Conservation (phyloP, 1,140 invertebrate genomes). For the Heliothis virescens region DNA sequence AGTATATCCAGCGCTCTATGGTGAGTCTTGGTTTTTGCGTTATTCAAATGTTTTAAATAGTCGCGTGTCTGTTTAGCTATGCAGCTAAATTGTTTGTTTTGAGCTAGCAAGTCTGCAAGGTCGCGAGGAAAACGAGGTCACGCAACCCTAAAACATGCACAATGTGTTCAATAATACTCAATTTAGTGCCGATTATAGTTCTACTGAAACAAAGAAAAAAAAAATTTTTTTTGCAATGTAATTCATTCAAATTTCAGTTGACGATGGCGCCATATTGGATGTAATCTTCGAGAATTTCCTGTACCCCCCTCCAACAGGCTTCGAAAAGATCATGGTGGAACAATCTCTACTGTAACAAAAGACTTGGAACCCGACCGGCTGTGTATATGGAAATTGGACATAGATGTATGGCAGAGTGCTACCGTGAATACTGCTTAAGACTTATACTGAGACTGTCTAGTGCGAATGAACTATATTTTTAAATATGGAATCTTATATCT, state of each 20-base stretch:
- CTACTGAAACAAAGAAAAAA: too few relatives aligned
- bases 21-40: slow-evolving; percentile 86
- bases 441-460: slow-evolving; percentile 43
- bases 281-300: slow-evolving; percentile 96
- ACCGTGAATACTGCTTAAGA: slow-evolving; percentile 44
- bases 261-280: slow-evolving; percentile 98
- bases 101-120: background rate
- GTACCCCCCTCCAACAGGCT: slow-evolving; percentile 94
- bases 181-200: too few relatives aligned
- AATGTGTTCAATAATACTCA: background rate
- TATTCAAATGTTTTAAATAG: background rate
- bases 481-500: slow-evolving; percentile 17
- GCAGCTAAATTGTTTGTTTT: too few relatives aligned
- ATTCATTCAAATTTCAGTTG: slow-evolving; percentile 88
- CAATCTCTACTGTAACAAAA: slow-evolving; percentile 95
- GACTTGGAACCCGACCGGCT: slow-evolving; percentile 38
- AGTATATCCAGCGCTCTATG: slow-evolving; percentile 97
- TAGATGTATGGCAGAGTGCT: slow-evolving; percentile 47
- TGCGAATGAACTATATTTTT: slow-evolving; percentile 46
- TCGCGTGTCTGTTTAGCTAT: background rate
- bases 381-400: slow-evolving; percentile 62
- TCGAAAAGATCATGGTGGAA: slow-evolving; percentile 98
- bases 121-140: background rate
- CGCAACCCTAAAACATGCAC: background rate
- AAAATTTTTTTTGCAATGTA: background rate